Evolutionary conservation across 2,888 invertebrate genomes (phyloP).

Genomic region (Cheilosia grossa): DNA sequence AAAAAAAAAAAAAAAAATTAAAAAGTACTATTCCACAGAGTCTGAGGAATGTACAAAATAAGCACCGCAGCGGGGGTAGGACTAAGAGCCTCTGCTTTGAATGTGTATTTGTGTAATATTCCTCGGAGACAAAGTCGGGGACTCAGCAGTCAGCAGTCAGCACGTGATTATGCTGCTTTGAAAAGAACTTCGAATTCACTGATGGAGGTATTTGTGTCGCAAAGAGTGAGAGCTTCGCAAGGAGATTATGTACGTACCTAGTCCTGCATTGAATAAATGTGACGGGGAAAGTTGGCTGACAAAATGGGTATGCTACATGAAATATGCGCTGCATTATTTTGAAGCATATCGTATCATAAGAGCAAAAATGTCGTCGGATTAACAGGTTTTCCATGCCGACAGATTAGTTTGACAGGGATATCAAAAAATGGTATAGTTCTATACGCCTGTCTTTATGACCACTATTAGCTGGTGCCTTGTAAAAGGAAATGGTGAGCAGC

Average conservation of each 20-base stretch:
- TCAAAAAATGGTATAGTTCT: too few relatives aligned
- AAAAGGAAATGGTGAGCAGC: too few relatives aligned
- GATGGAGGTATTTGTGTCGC: background rate
- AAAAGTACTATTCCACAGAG: background rate
- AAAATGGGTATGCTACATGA: too few relatives aligned
- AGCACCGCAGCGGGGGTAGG: background rate
- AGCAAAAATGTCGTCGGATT: too few relatives aligned
- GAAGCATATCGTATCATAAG: too few relatives aligned
- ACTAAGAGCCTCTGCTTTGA: background rate
- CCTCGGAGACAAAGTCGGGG: background rate
- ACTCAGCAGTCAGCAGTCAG: background rate
- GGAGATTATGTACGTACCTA: background rate
- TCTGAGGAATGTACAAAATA: background rate
- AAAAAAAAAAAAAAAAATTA: background rate
- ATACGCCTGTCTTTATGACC: too few relatives aligned
- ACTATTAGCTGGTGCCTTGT: too few relatives aligned
- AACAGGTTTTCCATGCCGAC: too few relatives aligned
- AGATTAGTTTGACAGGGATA: too few relatives aligned
- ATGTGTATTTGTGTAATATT: background rate
- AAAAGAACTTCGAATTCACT: background rate
- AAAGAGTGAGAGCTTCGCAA: background rate
- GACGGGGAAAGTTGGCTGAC: background rate
- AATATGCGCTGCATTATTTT: too few relatives aligned
- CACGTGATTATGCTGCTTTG: background rate
- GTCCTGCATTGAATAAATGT: background rate